A percentile compares a stretch with the other conserved stretches of the same genome.
phyloP scores from a whole-genome alignment of 2,797 vertebrate species.

The Atherinosoma microstoma region DNA sequence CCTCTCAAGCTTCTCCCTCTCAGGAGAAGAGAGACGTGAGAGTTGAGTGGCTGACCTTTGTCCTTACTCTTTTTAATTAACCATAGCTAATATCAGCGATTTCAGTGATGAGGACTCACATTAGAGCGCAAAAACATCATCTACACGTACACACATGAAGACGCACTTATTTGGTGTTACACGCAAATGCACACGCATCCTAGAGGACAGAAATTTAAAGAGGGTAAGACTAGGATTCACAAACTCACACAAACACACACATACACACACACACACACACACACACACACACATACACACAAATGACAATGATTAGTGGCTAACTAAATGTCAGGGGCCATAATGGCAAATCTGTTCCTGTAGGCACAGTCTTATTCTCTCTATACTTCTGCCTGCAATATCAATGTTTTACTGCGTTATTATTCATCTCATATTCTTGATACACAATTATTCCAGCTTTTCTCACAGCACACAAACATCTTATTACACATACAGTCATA shows the following conservation, averaged over 20 bases:
- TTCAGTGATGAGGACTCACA: constrained; percentile 67
- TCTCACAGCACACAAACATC: constrained; percentile 18
- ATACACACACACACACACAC: no score
- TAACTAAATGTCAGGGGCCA: constrained; percentile 75
- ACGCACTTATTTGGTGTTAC: background rate
- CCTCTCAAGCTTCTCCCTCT: constrained; percentile 54
- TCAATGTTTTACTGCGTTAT: constrained; percentile 55
- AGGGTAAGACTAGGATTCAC: constrained; percentile 26
- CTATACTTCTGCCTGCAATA: constrained; percentile 35
- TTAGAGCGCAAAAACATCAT: constrained; percentile 37
- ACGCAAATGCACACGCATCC: constrained; percentile 41
- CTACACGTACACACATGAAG: constrained; percentile 12
- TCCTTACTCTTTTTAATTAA: constrained; percentile 81
- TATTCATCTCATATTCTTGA: constrained; percentile 42
- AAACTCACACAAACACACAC: constrained; percentile 30
- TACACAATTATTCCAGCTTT: constrained; percentile 28
- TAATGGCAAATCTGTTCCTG: constrained; percentile 73
- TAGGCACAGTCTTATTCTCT: constrained; percentile 62
- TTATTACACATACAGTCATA: constrained; percentile 14
- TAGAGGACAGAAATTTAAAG: constrained; percentile 25
- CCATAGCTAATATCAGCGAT: constrained; percentile 72
- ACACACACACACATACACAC: constrained; percentile 36
- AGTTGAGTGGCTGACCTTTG: constrained; percentile 76
- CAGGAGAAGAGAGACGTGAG: constrained; percentile 56
- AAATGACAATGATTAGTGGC: constrained; percentile 67